A percentile compares a stretch with the other conserved stretches of the same genome.
These are phyloP conservation scores for Nyctibius grandis DNA, from an alignment of 2,797 vertebrate species.

Conservation along the genomic window DNA sequence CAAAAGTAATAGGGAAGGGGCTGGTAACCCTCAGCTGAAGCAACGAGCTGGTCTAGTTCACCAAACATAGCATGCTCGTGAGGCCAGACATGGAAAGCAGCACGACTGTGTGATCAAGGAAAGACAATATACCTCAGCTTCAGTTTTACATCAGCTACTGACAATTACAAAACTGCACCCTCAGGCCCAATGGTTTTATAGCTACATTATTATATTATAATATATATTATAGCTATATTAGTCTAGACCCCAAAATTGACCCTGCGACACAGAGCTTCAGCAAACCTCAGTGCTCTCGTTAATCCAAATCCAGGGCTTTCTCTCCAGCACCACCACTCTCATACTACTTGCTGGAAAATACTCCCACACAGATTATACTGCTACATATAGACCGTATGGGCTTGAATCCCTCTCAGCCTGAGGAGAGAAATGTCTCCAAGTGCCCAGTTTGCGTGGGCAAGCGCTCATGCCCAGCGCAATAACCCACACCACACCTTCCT, in stretches of 20 bases:
- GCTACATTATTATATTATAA: constrained; percentile 56
- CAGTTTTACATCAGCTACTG: background rate
- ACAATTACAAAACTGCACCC: background rate
- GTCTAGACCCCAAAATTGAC: constrained; percentile 59
- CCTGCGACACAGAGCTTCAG: constrained; percentile 3
- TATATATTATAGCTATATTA: constrained; percentile 52
- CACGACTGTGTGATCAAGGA: background rate
- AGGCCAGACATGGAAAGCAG: background rate
- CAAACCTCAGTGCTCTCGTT: constrained; percentile 41
- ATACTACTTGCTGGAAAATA: background rate
- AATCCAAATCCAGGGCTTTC: background rate
- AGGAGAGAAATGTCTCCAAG: background rate
- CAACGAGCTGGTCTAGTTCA: background rate
- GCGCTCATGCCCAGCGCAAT: background rate
- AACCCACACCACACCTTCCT: background rate
- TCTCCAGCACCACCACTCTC: background rate
- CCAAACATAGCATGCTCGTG: accelerated
- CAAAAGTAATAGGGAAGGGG: background rate
- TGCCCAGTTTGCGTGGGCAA: background rate
- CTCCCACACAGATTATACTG: background rate
- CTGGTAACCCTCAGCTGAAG: background rate
- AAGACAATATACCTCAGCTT: background rate
- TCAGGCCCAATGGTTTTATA: constrained; percentile 34
- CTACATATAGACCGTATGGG: background rate
- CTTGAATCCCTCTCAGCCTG: background rate